phyloP scores from a whole-genome alignment of 2,888 invertebrate species.

The Lasius fuliginosus region DNA sequence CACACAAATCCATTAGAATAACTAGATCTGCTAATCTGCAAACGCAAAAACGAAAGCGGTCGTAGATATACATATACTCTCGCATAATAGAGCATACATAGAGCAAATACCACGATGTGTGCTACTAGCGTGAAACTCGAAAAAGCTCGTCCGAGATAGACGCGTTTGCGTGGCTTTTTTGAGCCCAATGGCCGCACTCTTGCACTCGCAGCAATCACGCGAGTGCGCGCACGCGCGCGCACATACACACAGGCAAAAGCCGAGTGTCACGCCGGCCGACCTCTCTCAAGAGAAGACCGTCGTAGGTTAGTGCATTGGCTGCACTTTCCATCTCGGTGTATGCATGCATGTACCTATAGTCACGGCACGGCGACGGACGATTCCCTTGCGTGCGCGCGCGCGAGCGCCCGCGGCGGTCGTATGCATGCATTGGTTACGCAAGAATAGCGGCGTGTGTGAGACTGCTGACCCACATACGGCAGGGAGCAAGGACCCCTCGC shows the following conservation, averaged over 20 bases:
- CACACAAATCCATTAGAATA: not conserved
- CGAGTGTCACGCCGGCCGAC: constrained; percentile 63
- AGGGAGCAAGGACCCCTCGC: constrained; percentile 86
- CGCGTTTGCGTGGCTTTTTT: constrained; percentile 70
- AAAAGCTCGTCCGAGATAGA: constrained; percentile 74
- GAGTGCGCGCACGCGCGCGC: constrained; percentile 30
- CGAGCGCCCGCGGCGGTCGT: constrained; percentile 57
- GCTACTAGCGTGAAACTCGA: constrained; percentile 64
- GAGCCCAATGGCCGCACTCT: constrained; percentile 59
- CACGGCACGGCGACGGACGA: constrained; percentile 55
- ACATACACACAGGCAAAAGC: not conserved
- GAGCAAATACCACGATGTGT: constrained; percentile 62
- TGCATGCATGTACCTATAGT: constrained; percentile 57
- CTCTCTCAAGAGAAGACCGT: constrained; percentile 72
- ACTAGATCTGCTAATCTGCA: not conserved
- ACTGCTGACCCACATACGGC: constrained; percentile 86
- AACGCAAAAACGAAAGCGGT: too few species aligned
- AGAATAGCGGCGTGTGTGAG: constrained; percentile 86
- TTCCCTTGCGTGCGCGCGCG: constrained; percentile 27
- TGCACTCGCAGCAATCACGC: constrained; percentile 10
- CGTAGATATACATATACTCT: not conserved
- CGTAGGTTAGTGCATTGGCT: constrained; percentile 77
- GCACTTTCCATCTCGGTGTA: constrained; percentile 75
- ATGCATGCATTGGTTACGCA: constrained; percentile 85
- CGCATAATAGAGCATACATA: constrained; percentile 36